Percentiles rank a stretch among this genome's conserved stretches.
These are phyloP conservation scores for Pygoscelis antarcticus DNA, from an alignment of 2,113 vertebrate genomes.

Conservation along the genomic window DNA sequence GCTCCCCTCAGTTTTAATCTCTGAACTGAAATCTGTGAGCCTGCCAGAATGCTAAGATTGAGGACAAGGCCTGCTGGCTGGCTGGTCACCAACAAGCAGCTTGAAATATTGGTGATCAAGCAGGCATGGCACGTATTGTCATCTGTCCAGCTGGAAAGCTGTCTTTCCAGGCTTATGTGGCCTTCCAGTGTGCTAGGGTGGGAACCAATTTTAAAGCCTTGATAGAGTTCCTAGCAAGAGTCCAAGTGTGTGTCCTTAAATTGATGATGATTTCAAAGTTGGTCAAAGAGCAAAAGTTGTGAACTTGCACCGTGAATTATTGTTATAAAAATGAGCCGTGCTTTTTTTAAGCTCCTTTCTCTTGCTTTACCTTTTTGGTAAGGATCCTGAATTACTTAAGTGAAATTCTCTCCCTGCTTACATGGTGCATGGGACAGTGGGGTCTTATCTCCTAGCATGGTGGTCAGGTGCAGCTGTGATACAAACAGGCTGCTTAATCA, in stretches of 20 bases:
- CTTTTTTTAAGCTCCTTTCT: not conserved
- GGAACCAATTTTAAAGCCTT: not conserved
- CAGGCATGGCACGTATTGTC: not conserved
- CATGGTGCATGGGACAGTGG: fast-evolving
- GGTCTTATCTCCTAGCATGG: not conserved
- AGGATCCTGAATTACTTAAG: not conserved
- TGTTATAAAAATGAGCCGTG: not conserved
- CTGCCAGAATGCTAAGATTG: not conserved
- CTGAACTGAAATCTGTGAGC: not conserved
- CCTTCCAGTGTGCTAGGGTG: not conserved
- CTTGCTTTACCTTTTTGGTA: not conserved
- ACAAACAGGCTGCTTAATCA: not conserved
- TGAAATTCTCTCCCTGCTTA: not conserved
- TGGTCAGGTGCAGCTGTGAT: not conserved
- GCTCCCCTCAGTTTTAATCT: not conserved
- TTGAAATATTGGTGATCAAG: not conserved
- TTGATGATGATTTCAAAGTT: not conserved
- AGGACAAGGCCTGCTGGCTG: not conserved
- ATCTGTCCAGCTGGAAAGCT: constrained; percentile 1
- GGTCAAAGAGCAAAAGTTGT: not conserved
- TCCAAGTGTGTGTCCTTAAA: not conserved
- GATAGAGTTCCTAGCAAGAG: not conserved
- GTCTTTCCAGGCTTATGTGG: not conserved
- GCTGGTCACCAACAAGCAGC: not conserved
- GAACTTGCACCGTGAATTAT: not conserved